Evolutionary conservation across 2,888 invertebrate species (phyloP).

Genomic region (Tetranychus piercei): DNA sequence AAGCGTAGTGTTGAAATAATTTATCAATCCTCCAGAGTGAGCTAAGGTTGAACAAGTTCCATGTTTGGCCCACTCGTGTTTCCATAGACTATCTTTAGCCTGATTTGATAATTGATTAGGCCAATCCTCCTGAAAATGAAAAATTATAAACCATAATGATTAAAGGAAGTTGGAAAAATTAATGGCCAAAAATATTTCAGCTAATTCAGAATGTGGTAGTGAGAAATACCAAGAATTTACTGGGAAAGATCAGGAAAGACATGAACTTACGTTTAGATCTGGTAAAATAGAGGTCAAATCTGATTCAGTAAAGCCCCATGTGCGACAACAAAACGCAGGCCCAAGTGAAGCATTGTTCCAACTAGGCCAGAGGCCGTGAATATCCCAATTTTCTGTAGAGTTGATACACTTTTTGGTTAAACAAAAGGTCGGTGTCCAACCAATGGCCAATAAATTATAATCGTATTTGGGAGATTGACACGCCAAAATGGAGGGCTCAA

Average conservation of each 20-base stretch:
- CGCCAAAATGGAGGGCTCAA: not conserved
- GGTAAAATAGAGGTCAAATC: not conserved
- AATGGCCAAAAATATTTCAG: too few relatives aligned
- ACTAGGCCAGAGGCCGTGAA: not conserved
- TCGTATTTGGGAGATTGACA: constrained; percentile 13
- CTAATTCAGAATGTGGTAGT: not conserved
- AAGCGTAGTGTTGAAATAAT: constrained; percentile 19
- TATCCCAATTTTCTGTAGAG: not conserved
- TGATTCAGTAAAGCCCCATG: not conserved
- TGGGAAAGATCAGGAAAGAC: not conserved
- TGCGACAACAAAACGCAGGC: not conserved
- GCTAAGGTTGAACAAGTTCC: constrained; percentile 11
- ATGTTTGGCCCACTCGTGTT: constrained; percentile 21
- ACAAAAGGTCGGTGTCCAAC: constrained; percentile 19
- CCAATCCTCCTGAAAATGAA: not conserved
- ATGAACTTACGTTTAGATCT: not conserved
- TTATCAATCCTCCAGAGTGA: not conserved
- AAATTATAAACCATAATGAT: not conserved
- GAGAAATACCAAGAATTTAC: not conserved
- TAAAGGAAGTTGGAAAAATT: too few relatives aligned
- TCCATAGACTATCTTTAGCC: constrained; percentile 17
- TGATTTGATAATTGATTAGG: not conserved
- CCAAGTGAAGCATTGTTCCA: not conserved
- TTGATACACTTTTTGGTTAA: not conserved
- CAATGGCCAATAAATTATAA: constrained; percentile 14